Evolutionary conservation across 1,140 invertebrate species (phyloP), one percentile per base, ranked within the genome.

Genomic region (Spodoptera litura): DNA sequence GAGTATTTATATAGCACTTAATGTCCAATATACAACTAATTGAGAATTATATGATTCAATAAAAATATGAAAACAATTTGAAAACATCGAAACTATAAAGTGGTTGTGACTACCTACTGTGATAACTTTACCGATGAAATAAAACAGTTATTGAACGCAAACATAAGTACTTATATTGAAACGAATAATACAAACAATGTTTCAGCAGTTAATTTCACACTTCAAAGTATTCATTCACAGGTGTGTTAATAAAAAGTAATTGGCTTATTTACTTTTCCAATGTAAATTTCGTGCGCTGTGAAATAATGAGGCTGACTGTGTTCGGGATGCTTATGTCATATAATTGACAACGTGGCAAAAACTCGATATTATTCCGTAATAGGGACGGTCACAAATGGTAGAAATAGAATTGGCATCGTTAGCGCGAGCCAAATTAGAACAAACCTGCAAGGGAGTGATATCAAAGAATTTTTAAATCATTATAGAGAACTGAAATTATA

Each of bases 381-480:
- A 53, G 12, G n/a, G n/a, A 27, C 35, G 13, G 64, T 56, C 25
- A 38, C 56, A 62, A 80, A 75, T 62, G 70, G 68, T 56, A 72
- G 35, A 76, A 76, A 80, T 71, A 80, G 53, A 64, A 80, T 80
- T 80, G 78, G 51, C 64, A 15, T 80, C 78, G 72, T 76, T 76
- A 80, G 74, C 62, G 58, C 73, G 44, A 35, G n/a, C 71, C 64
- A 51, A 79, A 80, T 80, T 71, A 56, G 72, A 71, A 20, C 51
- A n/a, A 38, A 71, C 73, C 66, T 44, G 62, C 31, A 76, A 62
- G n/a, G 55, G 61, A 66, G 70, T 80, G 71, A 59, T 73, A 76
- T 80, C 72, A 79, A 79, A 79, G 73, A 71, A 56, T 80, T 78
- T 59, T 78, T 79, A 79, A 44, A 79, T 79, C 78, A 80, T 80